These are phyloP conservation scores for Acromyrmex charruanus DNA, from an alignment of 1,140 invertebrate species.

Conservation along the genomic window DNA sequence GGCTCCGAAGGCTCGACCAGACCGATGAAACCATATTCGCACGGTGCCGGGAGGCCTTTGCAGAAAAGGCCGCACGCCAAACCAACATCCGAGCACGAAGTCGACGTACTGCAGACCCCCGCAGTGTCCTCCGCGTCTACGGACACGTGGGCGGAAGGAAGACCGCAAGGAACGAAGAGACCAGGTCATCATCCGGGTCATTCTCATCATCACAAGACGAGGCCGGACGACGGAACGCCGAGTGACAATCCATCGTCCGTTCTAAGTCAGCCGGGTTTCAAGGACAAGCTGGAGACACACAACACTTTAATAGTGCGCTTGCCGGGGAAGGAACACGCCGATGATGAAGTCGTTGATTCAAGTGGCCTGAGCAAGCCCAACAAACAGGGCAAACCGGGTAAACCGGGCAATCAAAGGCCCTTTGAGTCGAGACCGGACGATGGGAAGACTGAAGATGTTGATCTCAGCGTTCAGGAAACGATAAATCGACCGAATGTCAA, in stretches of 20 bases:
- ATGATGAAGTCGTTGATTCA: slow-evolving; percentile 63
- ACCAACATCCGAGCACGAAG: slow-evolving; percentile 77
- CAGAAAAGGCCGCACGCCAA: slow-evolving; percentile 82
- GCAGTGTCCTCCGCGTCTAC: slow-evolving; percentile 50
- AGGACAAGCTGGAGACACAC: slow-evolving; percentile 82
- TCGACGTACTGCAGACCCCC: slow-evolving; percentile 76
- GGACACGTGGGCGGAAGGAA: slow-evolving; percentile 63
- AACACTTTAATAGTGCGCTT: slow-evolving; percentile 80
- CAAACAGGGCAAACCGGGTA: slow-evolving; percentile 77
- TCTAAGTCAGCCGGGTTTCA: slow-evolving; percentile 73
- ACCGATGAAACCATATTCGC: slow-evolving; percentile 75
- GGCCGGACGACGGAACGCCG: slow-evolving; percentile 63
- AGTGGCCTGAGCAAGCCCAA: slow-evolving; percentile 13
- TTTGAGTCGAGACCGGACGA: slow-evolving; percentile 79
- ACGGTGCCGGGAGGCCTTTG: slow-evolving; percentile 72
- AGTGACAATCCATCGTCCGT: slow-evolving; percentile 58
- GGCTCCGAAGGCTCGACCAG: slow-evolving; percentile 75
- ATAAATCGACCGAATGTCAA: slow-evolving; percentile 82
- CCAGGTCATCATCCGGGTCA: slow-evolving; percentile 58
- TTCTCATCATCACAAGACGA: slow-evolving; percentile 77
- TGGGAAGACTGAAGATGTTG: slow-evolving; percentile 75
- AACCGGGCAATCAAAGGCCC: slow-evolving; percentile 78
- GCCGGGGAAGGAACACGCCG: slow-evolving; percentile 81
- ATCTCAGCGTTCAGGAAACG: slow-evolving; percentile 81
- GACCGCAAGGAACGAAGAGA: slow-evolving; percentile 68